Base-by-base conservation (phyloP, 1,140 invertebrate genomes). In the Diplogasteroides magnus region DNA sequence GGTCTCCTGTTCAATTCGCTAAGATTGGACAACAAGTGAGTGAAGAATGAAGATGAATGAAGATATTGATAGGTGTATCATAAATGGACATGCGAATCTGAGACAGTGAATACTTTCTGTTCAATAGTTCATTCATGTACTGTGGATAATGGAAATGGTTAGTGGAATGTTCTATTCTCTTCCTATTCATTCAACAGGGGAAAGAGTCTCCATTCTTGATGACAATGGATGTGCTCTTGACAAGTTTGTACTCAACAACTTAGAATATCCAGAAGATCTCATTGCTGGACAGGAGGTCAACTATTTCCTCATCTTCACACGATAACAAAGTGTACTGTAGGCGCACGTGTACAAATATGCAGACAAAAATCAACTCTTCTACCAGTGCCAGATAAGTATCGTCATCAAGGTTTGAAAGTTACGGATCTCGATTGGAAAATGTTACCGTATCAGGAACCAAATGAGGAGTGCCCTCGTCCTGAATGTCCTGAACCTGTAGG, bases 311-410 rank as follows among this genome's bases (percentile, higher is more conserved):
- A 48, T 48, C 37, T 11, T 19, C 37, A 19, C 37, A 6, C 19
- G 6, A 11, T 48, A 11, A 11, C n/a, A n/a, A n/a, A n/a, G n/a
- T n/a, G n/a, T n/a, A n/a, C n/a, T n/a, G n/a, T 19, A 48, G 37
- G 80, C 80, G 72, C 81, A 83, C 78, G 80, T 82, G 32, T 82
- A 82, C 80, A 82, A 82, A 71, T 82, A 82, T 64, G 80, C 80
- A 28, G 80, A 82, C 62, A 31, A 58, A 15, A 72, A 81, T 19
- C 79, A 82, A 64, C 73, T 82, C 31, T 82, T 83, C 78, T 82
- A 82, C 68, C 80, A 82, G 65, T 82, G 80, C 74, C 80, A 82
- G 64, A 83, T 82, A 73, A 78, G 72, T 65, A 82, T 82, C 64
- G 83, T 81, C 61, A 82, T 82, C 70, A 82, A 82, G 61, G 59